Base-by-base conservation (phyloP, 2,888 invertebrate genomes). In the Tachina lurida region DNA sequence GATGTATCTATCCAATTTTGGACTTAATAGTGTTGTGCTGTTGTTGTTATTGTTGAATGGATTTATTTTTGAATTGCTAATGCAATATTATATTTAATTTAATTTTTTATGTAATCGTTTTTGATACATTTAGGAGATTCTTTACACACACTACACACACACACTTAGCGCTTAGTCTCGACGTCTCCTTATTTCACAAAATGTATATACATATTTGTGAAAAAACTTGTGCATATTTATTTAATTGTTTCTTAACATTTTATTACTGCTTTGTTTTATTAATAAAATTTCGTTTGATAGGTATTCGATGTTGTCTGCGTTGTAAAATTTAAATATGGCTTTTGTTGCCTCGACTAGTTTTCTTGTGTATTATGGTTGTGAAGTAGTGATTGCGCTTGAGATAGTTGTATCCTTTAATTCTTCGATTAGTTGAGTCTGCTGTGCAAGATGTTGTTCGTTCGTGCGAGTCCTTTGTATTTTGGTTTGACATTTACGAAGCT, bases 21-120 rank as follows among this genome's bases (percentile, higher is more conserved):
- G 13, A 13, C 31, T 75, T 43, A 13, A 22, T 15, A 39, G 22
- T 1, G 15, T 17, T 39, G 15, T 56, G 47, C 12, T 49, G 47
- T 47, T 31, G 31, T 31, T 58, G 31, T 31, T 63, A n/a, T 56
- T 52, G 39, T 54, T 60, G 19, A 67, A 31, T 15, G 52, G 17
- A 43, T 74, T 52, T 52, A 49, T 45, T 65, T 47, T 56, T 41
- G 82, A 56, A 67, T 52, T 68, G 70, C 70, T 2, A 22, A 22
- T 22, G 22, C 22, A 22, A 22, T 22, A 78, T 70, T 63, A 68
- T 22, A 49, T 70, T 74, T 82, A 76, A 79, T 86, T 76, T 65
- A 73, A 45, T 74, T 65, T 83, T 86, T 86, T 86, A 86, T 86
- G 83, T 86, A 86, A 86, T 83, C 86, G 75, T 76, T 79, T 83